phyloP scores from a whole-genome alignment of 2,888 invertebrate species.

The Sepiola atlantica region DNA sequence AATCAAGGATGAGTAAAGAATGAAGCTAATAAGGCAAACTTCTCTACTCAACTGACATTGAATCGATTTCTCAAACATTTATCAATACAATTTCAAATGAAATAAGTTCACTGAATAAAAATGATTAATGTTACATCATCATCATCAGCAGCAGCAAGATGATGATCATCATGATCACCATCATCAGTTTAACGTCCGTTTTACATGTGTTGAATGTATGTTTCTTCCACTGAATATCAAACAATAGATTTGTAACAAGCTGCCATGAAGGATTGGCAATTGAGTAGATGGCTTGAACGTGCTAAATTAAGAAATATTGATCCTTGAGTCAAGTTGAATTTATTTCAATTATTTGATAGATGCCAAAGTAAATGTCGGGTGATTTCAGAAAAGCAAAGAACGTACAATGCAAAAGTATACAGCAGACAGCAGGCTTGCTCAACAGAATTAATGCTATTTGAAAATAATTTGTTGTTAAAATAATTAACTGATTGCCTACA shows the following conservation, averaged over 20 bases:
- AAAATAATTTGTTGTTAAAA: not conserved
- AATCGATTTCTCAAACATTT: not conserved
- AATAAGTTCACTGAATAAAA: not conserved
- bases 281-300: not conserved
- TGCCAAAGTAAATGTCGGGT: not conserved
- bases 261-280: not conserved
- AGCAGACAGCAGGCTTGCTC: not conserved
- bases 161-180: too few relatives aligned
- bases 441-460: not conserved
- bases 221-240: not conserved
- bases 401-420: not conserved
- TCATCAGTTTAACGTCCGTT: not conserved
- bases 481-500: not conserved
- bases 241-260: not conserved
- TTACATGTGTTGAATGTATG: not conserved
- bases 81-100: not conserved
- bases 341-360: not conserved
- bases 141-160: too few relatives aligned
- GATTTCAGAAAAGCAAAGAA: not conserved
- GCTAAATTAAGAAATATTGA: not conserved
- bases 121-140: too few relatives aligned
- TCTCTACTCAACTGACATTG: not conserved
- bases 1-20: not conserved
- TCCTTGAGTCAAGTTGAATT: not conserved
- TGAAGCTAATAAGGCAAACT: not conserved